Evolutionary conservation across 2,113 vertebrate genomes (phyloP).

Genomic region (Ceyx margarethae): DNA sequence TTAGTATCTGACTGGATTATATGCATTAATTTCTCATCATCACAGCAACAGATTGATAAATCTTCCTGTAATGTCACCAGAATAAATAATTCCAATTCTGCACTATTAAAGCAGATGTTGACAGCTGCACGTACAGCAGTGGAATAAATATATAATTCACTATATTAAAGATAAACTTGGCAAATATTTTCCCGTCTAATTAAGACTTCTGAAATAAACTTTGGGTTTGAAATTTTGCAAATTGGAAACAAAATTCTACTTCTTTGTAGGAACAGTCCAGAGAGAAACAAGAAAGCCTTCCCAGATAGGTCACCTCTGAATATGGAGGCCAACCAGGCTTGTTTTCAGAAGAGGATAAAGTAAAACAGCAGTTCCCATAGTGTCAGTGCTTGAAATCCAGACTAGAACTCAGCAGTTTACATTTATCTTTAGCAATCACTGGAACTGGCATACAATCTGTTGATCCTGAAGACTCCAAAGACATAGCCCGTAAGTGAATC

Average conservation of each 20-base stretch:
- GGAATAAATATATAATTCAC: neutral
- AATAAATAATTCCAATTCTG: neutral
- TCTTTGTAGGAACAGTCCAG: neutral
- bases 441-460: neutral
- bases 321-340: neutral
- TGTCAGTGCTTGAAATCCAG: neutral
- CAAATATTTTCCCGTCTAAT: neutral
- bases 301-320: neutral
- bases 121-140: neutral
- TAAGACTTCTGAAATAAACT: neutral
- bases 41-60: conserved; percentile 11
- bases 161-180: neutral
- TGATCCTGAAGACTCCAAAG: neutral
- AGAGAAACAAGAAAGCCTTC: neutral
- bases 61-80: neutral
- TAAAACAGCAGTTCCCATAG: neutral
- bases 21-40: neutral
- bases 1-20: neutral
- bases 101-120: conserved; percentile 17
- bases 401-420: neutral
- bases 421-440: neutral
- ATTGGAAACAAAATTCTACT: neutral
- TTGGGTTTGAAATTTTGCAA: neutral
- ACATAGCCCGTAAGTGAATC: neutral
- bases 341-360: neutral